Conservation (phyloP, 1,140 invertebrate genomes). For the Heliconius hewitsoni region DNA sequence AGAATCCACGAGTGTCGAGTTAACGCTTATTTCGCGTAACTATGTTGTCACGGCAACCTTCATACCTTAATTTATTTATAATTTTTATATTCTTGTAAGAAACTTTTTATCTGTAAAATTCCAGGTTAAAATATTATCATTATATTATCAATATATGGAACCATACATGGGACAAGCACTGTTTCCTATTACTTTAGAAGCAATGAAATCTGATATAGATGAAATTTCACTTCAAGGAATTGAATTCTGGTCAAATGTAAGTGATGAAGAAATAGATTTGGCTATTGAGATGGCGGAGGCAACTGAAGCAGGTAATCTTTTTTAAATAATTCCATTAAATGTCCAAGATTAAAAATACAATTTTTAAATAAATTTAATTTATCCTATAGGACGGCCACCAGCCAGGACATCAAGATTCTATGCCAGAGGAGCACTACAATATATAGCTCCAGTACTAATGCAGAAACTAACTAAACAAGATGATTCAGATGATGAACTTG, state of each 20-base stretch:
- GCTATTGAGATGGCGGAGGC: conserved; percentile 97
- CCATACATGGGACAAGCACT: conserved; percentile 98
- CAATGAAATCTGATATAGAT: conserved; percentile 98
- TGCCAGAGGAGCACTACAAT: conserved; percentile 97
- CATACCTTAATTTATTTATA: too few species aligned
- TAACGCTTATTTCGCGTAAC: too few species aligned
- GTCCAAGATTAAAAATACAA: background rate
- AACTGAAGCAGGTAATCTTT: conserved; percentile 85
- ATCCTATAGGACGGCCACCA: conserved; percentile 88
- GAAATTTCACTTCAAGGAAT: conserved; percentile 99
- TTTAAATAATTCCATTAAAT: conserved; percentile 9
- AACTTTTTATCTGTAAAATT: conserved; percentile 3
- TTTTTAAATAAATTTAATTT: conserved; percentile 7
- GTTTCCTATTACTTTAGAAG: conserved; percentile 99
- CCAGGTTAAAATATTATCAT: conserved; percentile 95
- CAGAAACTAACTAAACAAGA: conserved; percentile 97
- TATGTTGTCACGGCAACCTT: too few species aligned
- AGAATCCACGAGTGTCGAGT: too few species aligned
- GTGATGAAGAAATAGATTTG: conserved; percentile 99
- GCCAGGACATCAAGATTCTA: conserved; percentile 94
- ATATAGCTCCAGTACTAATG: conserved; percentile 96
- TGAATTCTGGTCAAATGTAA: conserved; percentile 99
- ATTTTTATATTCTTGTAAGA: too few species aligned
- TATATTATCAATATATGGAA: conserved; percentile 99
- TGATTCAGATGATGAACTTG: conserved; percentile 97